Evolutionary conservation across 1,140 invertebrate genomes (phyloP).

Genomic region (Rhopalosiphum padi): DNA sequence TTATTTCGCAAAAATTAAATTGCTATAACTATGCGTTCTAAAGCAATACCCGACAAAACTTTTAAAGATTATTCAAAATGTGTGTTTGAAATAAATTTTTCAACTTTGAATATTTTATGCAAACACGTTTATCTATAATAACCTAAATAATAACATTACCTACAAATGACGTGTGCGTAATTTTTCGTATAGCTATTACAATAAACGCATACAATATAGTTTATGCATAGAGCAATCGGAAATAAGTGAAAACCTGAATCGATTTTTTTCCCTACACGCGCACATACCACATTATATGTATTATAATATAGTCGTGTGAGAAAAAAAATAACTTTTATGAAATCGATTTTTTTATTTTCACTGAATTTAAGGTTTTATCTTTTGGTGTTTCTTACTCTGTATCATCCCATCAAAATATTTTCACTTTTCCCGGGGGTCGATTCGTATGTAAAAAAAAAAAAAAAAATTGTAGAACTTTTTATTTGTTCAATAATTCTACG

Average conservation of each 20-base stretch:
- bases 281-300: neutral
- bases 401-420: constrained; percentile 38
- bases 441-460: neutral
- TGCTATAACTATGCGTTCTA: neutral
- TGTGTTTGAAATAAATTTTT: neutral
- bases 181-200: neutral
- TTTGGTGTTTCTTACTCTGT: neutral
- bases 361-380: neutral
- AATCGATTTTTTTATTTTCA: neutral
- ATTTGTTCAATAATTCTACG: constrained; percentile 34
- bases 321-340: constrained; percentile 29
- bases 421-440: neutral
- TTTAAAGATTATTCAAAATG: constrained; percentile 13
- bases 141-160: neutral
- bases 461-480: constrained; percentile 27
- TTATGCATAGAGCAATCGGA: neutral
- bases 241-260: neutral
- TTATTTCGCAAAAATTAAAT: neutral
- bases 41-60: constrained; percentile 3
- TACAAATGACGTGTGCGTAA: neutral
- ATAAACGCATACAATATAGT: neutral
- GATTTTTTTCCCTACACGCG: neutral
- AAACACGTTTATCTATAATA: neutral
- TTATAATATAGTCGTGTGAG: neutral
- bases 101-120: neutral